Conservation (phyloP, 2,797 vertebrate species). For the Siniperca undulata region DNA sequence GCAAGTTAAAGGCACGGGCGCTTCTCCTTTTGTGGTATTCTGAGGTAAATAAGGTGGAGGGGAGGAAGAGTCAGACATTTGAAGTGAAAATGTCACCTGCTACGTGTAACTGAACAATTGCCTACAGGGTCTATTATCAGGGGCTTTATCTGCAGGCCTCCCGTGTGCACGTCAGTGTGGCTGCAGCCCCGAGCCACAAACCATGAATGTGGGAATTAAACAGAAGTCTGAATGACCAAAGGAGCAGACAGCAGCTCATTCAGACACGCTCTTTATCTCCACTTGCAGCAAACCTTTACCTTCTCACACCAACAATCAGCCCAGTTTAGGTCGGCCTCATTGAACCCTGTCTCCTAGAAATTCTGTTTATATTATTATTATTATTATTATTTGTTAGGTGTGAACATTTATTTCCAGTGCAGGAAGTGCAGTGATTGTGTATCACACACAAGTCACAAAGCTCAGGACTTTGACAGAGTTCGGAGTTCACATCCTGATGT, state of each 20-base stretch:
- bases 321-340: not conserved
- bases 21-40: constrained; percentile 41
- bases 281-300: not conserved
- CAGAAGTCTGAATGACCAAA: constrained; percentile 3
- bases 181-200: constrained; percentile 2
- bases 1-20: constrained; percentile 46
- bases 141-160: constrained; percentile 43
- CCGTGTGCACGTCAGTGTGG: constrained; percentile 6
- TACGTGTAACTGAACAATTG: constrained; percentile 41
- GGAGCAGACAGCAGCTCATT: constrained; percentile 5
- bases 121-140: constrained; percentile 53
- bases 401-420: too few relatives aligned
- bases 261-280: not conserved
- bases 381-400: too few relatives aligned
- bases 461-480: too few relatives aligned
- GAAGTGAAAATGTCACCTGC: constrained; percentile 57
- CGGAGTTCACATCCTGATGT: too few relatives aligned
- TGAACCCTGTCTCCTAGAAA: not conserved
- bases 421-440: too few relatives aligned
- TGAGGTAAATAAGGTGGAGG: constrained; percentile 54
- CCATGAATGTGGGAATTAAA: constrained; percentile 8
- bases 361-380: not conserved
- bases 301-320: not conserved
- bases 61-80: constrained; percentile 16
- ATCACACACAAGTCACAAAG: too few relatives aligned